Evolutionary conservation across 2,888 invertebrate species (phyloP).

Genomic region (Latheticus oryzae): DNA sequence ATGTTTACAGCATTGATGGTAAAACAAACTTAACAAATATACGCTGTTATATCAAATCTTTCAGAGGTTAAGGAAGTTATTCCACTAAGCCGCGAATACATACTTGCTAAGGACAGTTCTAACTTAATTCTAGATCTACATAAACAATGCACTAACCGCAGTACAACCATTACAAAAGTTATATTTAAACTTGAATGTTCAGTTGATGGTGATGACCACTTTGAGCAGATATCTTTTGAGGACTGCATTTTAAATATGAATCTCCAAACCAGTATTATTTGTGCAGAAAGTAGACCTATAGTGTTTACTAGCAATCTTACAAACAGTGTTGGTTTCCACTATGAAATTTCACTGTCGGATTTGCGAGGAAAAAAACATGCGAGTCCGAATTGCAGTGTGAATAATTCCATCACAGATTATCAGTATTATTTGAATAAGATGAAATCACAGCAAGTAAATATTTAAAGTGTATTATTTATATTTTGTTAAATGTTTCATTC

Average conservation of each 20-base stretch:
- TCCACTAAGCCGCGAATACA: not conserved
- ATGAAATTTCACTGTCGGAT: no score
- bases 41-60: not conserved
- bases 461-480: not conserved
- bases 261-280: not conserved
- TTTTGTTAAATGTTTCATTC: not conserved
- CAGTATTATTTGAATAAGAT: slow-evolving; percentile 12
- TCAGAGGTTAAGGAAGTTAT: not conserved
- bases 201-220: not conserved
- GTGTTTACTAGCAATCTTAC: not conserved
- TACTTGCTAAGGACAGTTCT: not conserved
- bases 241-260: slow-evolving; percentile 1
- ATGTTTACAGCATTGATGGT: no score
- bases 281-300: not conserved
- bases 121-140: not conserved
- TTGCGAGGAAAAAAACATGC: not conserved
- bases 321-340: no score
- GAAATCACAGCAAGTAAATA: slow-evolving; percentile 16
- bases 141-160: not conserved
- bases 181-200: slow-evolving; percentile 3
- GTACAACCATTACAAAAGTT: not conserved
- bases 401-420: slow-evolving; percentile 8
- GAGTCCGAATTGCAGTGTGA: not conserved
- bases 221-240: not conserved
- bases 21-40: no score